Percentiles rank a stretch among this genome's conserved stretches.
Evolutionary conservation across 1,140 invertebrate genomes (phyloP).

Genomic region (Archegozetes longisetosus): DNA sequence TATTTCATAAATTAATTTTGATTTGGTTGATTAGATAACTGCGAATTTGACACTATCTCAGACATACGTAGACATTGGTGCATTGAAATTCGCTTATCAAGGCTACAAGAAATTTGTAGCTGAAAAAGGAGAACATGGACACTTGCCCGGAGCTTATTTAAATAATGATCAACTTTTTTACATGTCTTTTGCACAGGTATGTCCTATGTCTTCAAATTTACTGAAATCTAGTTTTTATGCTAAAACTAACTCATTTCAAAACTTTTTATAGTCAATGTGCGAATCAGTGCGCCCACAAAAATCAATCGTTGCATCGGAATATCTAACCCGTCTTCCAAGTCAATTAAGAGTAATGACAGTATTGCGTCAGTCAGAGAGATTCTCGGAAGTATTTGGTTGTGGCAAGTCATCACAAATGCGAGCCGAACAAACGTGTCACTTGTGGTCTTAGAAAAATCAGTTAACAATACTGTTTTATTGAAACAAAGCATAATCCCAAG

Average conservation of each 20-base stretch:
- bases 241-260: neutral
- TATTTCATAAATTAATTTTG: neutral
- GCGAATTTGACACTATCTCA: constrained; percentile 1
- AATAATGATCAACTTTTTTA: constrained; percentile 7
- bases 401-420: neutral
- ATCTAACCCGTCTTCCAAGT: neutral
- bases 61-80: constrained; percentile 9
- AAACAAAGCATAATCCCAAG: too few species aligned
- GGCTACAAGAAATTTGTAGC: neutral
- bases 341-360: neutral
- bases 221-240: too few species aligned
- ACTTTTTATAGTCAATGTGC: constrained; percentile 9
- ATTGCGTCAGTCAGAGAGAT: neutral
- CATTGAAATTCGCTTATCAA: neutral
- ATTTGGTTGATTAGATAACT: neutral
- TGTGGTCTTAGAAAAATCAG: too few species aligned
- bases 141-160: neutral
- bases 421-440: neutral
- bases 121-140: neutral
- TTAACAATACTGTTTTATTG: too few species aligned
- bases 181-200: constrained; percentile 10
- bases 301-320: neutral
- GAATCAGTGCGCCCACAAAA: neutral
- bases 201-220: neutral
- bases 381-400: neutral